Conservation (phyloP, 2,113 vertebrate genomes). For the Phaethon lepturus region DNA sequence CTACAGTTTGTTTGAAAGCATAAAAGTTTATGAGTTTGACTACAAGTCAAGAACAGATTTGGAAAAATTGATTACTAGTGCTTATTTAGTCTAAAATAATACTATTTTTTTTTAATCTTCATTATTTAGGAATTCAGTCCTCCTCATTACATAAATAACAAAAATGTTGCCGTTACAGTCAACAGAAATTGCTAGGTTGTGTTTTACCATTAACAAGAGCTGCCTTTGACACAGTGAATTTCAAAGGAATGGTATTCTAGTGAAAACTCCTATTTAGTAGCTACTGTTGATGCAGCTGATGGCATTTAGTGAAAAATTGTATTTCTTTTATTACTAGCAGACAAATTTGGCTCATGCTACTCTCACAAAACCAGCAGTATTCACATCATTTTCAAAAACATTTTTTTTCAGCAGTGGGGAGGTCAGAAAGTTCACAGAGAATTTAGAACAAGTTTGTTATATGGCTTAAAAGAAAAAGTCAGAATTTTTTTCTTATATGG, state of each 20-base stretch:
- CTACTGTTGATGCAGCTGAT: not conserved
- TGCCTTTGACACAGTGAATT: not conserved
- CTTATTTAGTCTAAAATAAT: not conserved
- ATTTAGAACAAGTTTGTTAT: not conserved
- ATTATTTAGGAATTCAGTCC: not conserved
- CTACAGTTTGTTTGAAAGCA: conserved; percentile 36
- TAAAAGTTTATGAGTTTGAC: conserved; percentile 50
- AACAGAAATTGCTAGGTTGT: not conserved
- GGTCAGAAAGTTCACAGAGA: not conserved
- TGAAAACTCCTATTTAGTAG: not conserved
- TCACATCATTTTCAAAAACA: not conserved
- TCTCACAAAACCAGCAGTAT: not conserved
- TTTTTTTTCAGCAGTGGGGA: not conserved
- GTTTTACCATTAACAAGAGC: not conserved
- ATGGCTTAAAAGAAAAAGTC: conserved; percentile 27
- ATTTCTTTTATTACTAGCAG: not conserved
- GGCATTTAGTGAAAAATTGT: not conserved
- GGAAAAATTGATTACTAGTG: conserved; percentile 4
- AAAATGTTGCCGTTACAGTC: not conserved
- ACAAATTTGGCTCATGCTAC: not conserved
- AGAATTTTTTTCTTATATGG: not conserved
- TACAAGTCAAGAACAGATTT: conserved; percentile 21
- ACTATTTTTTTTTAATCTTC: not conserved
- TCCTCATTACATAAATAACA: not conserved
- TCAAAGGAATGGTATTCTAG: not conserved